Percentiles rank a stretch among this genome's conserved stretches.
phyloP scores from a whole-genome alignment of 2,888 invertebrate genomes.

The Melinaea menophilus region DNA sequence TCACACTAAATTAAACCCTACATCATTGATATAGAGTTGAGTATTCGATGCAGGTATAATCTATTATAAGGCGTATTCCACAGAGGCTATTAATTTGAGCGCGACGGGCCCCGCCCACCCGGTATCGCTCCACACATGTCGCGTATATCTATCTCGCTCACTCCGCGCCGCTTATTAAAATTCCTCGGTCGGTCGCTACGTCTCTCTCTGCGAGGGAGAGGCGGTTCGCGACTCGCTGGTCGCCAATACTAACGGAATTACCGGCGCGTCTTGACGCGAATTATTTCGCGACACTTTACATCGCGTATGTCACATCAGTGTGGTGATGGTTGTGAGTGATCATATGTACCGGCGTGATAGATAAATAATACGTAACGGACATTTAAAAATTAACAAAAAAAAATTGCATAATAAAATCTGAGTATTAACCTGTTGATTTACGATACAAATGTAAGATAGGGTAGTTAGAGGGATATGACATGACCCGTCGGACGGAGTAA shows the following conservation, averaged over 20 bases:
- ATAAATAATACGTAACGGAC: background rate
- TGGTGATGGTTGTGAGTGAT: background rate
- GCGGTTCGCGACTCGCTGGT: constrained; percentile 56
- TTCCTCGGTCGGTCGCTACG: constrained; percentile 72
- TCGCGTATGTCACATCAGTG: too few relatives aligned
- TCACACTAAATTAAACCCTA: constrained; percentile 42
- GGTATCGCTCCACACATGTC: constrained; percentile 75
- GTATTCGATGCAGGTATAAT: constrained; percentile 30
- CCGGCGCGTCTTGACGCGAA: constrained; percentile 74
- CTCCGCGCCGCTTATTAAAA: constrained; percentile 76
- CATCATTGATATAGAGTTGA: constrained; percentile 26
- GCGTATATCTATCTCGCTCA: constrained; percentile 68
- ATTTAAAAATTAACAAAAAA: too few relatives aligned
- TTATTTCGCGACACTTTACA: constrained; percentile 44
- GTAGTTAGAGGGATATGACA: constrained; percentile 3
- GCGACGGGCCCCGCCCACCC: constrained; percentile 75
- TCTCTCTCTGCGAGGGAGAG: constrained; percentile 62
- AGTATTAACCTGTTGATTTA: too few relatives aligned
- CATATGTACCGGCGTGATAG: background rate
- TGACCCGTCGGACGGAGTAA: constrained; percentile 34
- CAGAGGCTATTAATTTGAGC: constrained; percentile 74
- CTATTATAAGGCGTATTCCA: constrained; percentile 70
- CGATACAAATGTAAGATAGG: too few relatives aligned
- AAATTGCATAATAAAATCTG: too few relatives aligned
- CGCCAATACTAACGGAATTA: constrained; percentile 74